Evolutionary conservation across 2,113 vertebrate species (phyloP).

Genomic region (Lampris incognitus): DNA sequence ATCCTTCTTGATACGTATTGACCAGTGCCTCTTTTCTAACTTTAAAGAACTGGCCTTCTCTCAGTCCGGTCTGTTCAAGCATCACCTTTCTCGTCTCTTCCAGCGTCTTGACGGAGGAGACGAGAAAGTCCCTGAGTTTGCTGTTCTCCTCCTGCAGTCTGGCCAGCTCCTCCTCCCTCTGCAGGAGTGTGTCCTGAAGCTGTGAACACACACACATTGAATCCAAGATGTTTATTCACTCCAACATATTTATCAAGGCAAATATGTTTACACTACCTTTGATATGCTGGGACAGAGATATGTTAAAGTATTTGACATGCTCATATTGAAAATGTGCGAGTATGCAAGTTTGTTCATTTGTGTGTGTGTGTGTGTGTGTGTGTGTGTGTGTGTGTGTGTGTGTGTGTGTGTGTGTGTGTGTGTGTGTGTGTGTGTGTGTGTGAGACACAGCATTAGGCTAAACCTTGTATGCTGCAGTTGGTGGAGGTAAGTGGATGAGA

Average conservation of each 20-base stretch:
- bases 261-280: no score
- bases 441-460: no score
- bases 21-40: no score
- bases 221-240: no score
- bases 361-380: not conserved
- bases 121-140: constrained; percentile 91
- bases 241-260: no score
- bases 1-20: no score
- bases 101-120: constrained; percentile 89
- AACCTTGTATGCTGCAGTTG: no score
- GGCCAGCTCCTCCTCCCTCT: constrained; percentile 94
- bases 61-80: no score
- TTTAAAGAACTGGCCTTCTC: no score
- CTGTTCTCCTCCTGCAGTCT: constrained; percentile 93
- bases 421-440: not conserved
- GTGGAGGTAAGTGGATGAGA: no score
- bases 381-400: not conserved
- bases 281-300: no score
- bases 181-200: constrained; percentile 93
- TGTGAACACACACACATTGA: constrained; percentile 55
- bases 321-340: not conserved
- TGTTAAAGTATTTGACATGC: no score
- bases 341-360: not conserved
- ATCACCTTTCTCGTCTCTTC: constrained; percentile 77
- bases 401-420: not conserved